Conservation (phyloP, 2,113 vertebrate genomes). For the Passer domesticus region DNA sequence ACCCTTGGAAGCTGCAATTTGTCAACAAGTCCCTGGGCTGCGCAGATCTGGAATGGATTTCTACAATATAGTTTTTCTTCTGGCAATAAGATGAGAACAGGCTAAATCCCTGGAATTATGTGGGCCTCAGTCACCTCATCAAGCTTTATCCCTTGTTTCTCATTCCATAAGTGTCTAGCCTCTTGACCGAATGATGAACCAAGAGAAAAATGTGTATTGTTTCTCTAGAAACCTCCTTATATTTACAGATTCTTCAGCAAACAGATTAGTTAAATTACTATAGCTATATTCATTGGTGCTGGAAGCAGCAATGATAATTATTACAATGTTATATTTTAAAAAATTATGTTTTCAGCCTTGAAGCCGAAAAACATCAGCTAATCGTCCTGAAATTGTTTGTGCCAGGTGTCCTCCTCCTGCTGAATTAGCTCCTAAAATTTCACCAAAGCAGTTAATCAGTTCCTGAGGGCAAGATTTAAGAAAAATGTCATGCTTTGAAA, state of each 20-base stretch:
- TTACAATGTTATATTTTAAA: neutral
- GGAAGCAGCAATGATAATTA: neutral
- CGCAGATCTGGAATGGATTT: neutral
- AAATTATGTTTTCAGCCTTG: neutral
- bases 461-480: neutral
- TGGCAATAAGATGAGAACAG: neutral
- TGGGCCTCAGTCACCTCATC: neutral
- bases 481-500: neutral
- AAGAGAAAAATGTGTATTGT: neutral
- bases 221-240: neutral
- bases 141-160: constrained; percentile 12
- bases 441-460: neutral
- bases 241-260: neutral
- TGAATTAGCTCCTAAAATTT: constrained; percentile 20
- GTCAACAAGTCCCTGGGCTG: constrained; percentile 5
- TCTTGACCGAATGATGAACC: neutral
- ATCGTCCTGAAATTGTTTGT: neutral
- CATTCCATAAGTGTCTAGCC: neutral
- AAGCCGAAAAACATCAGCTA: neutral
- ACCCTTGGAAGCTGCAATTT: neutral
- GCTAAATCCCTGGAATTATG: constrained; percentile 31
- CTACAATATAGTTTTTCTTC: neutral
- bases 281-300: neutral
- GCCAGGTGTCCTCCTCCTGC: neutral
- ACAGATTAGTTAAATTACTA: neutral